Evolutionary conservation across 1,140 invertebrate species (phyloP), one percentile per base, ranked within the genome.

Genomic region (Asbolus verrucosus): DNA sequence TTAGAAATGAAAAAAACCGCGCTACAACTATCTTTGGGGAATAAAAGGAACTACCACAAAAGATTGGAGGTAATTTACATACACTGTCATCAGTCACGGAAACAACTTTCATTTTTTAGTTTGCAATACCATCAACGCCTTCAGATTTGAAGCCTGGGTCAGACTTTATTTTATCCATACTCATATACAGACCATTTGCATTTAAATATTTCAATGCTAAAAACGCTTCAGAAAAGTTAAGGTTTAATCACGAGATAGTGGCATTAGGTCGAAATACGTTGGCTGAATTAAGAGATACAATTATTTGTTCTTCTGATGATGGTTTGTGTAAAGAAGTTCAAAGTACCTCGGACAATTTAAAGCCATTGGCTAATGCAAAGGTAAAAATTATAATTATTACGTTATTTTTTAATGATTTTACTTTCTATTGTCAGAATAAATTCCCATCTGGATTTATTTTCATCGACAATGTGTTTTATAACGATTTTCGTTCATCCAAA

Each of bases 381-480:
- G 86, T 87, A 81, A 74, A 2, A 21, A 24, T 59, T 54, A 62
- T 33, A n/a, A n/a, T n/a, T n/a, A n/a, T n/a, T n/a, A n/a, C n/a
- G n/a, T n/a, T n/a, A n/a, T n/a, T n/a, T n/a, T n/a, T n/a, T n/a
- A n/a, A n/a, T n/a, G n/a, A n/a, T n/a, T n/a, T n/a, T n/a, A n/a
- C n/a, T n/a, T n/a, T n/a, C n/a, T n/a, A n/a, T n/a, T 77, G 69
- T 67, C 67, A 89, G 88, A 83, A 87, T 73, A 65, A 86, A 14
- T 89, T 88, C 72, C 87, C 85, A 70, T 90, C 89, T 8, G 84
- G 85, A 4, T 87, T 88, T 72, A 88, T 91, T 75, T 91, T 85
- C 73, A 89, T 91, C 41, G 86, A 90, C 76, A 82, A 85, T 31
- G 85, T 82, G 4, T 90, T 91, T 79, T 91, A 90, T 74, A 87